A percentile compares a stretch with the other conserved stretches of the same genome.
Evolutionary conservation across 2,888 invertebrate species (phyloP).

Genomic region (Calliphora vomitoria): DNA sequence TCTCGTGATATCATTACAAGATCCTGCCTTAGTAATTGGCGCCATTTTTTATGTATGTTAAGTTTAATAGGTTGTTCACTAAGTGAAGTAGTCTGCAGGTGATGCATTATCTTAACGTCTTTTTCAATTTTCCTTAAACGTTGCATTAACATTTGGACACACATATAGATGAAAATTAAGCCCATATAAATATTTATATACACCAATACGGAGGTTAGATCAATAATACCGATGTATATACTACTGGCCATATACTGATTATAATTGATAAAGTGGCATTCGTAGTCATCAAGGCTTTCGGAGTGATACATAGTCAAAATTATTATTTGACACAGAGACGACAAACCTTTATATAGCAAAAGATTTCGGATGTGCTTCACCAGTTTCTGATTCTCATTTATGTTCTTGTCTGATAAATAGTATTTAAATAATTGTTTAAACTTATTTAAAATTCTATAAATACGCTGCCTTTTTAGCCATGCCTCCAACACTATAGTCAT

Average conservation of each 20-base stretch:
- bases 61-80: constrained; percentile 38
- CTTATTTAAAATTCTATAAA: neutral
- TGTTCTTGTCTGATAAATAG: neutral
- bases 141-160: no score
- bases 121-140: no score
- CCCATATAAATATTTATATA: neutral
- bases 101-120: no score
- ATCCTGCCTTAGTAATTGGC: neutral
- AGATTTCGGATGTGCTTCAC: neutral
- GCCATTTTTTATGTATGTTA: constrained; percentile 39
- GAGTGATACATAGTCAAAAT: no score
- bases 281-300: no score
- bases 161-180: neutral
- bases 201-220: neutral
- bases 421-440: neutral
- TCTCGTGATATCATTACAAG: neutral
- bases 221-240: neutral
- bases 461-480: constrained; percentile 41
- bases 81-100: neutral
- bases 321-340: no score
- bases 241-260: neutral
- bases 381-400: constrained; percentile 6
- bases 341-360: constrained; percentile 2
- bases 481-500: neutral
- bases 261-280: no score